These are phyloP conservation scores for Ennomos erosarius DNA, from an alignment of 2,888 invertebrate species.

Conservation along the genomic window DNA sequence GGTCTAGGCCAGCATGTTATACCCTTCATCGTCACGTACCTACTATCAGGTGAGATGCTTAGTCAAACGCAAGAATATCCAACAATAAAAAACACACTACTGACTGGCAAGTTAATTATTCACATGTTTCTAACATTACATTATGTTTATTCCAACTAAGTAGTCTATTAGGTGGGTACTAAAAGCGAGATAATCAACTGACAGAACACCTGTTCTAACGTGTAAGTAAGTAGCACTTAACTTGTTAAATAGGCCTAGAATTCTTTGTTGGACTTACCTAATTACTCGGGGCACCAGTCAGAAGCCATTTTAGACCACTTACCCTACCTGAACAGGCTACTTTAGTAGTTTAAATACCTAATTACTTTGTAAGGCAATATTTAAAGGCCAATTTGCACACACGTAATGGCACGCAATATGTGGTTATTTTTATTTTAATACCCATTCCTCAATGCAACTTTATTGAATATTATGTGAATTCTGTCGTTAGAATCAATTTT, in stretches of 20 bases:
- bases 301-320: constrained; percentile 10
- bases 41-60: no score
- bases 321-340: background rate
- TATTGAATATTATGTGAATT: no score
- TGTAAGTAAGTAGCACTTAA: constrained; percentile 2
- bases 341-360: background rate
- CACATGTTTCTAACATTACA: background rate
- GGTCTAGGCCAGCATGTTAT: no score
- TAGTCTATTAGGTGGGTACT: background rate
- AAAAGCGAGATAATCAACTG: constrained; percentile 1
- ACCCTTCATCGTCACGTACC: no score
- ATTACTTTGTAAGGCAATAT: constrained; percentile 5
- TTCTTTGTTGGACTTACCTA: constrained; percentile 10
- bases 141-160: background rate
- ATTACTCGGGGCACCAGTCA: constrained; percentile 12
- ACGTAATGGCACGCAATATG: background rate
- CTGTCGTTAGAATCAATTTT: no score
- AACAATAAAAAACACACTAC: no score
- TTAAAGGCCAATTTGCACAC: background rate
- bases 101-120: no score
- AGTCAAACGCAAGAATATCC: no score
- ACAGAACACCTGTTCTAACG: background rate
- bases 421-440: no score
- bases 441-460: no score
- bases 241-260: constrained; percentile 5